Evolutionary conservation across 2,797 vertebrate genomes (phyloP), one percentile per base, ranked within the genome.

Genomic region (Microtus californicus): DNA sequence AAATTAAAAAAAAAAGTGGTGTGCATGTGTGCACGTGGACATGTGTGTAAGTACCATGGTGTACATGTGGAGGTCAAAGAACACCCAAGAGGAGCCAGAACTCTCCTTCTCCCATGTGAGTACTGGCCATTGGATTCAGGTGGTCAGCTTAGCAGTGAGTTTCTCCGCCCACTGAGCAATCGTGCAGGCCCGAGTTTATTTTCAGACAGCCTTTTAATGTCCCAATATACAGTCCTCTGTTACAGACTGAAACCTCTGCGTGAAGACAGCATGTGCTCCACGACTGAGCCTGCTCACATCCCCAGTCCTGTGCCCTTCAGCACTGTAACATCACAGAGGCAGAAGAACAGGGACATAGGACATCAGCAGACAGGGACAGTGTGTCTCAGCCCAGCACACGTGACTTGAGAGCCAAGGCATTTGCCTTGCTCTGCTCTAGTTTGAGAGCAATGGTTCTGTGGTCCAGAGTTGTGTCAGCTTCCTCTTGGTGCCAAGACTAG

Each of bases 401-500:
- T 23, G 48, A 19, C 69, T 78, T 34, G 40, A 65, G 21, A 54
- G 25, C 79, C 37, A 81, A 61, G 82, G 34, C 15, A 54, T 54
- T 73, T 27, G 13, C n/a, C 86, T 56, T 27, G 83, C 85, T 63
- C 6, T 69, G 37, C 17, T 94, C 17, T 90, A 86, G 78, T 93
- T 90, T 96, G 63, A 90, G 13, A 93, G 89, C 65, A 95, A 81
- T 37, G 9, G 23, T 74, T 65, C 37, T 82, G 67, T 67, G 54
- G 87, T 54, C 67, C 61, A 8, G 67, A 89, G 45, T 40, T 61
- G 27, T 85, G 23, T 31, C 27, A 51, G 27, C 54, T 87, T 67
- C 71, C 90, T 91, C 73, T 65, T 93, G 81, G 80, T 65, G 78
- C 71, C 43, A 54, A 96, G 77, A 90, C 79, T 80, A 95, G 83